Conservation (phyloP, 2,113 vertebrate genomes). For the Paraplagusia blochii region DNA sequence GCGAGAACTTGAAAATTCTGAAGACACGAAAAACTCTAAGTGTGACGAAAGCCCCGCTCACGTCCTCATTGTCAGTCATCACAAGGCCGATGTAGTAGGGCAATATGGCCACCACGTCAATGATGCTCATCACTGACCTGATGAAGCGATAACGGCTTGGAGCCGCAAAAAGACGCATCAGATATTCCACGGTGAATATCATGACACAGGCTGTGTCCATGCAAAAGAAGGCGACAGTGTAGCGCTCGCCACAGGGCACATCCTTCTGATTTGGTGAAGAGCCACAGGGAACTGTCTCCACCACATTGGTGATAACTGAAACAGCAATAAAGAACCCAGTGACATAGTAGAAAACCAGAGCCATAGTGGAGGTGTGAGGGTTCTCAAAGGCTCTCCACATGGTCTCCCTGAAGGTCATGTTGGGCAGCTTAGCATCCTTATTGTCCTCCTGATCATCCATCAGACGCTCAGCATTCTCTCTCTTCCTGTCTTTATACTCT, state of each 20-base stretch:
- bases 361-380: slow-evolving; percentile 98
- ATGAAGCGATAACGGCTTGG: slow-evolving; percentile 97
- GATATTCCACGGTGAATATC: slow-evolving; percentile 98
- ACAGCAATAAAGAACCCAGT: slow-evolving; percentile 98
- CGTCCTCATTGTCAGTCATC: slow-evolving; percentile 98
- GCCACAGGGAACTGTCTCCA: slow-evolving; percentile 95
- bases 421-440: slow-evolving; percentile 89
- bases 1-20: slow-evolving; percentile 99
- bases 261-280: slow-evolving; percentile 85
- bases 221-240: slow-evolving; percentile 95
- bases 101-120: slow-evolving; percentile 97
- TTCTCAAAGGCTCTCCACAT: slow-evolving; percentile 99
- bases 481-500: slow-evolving; percentile 97
- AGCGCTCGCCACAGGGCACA: slow-evolving; percentile 93
- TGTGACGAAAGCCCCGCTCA: slow-evolving; percentile 96
- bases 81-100: slow-evolving; percentile 98
- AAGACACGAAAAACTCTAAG: slow-evolving; percentile 96
- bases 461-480: slow-evolving; percentile 92
- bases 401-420: slow-evolving; percentile 92
- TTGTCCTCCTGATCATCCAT: slow-evolving; percentile 97
- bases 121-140: slow-evolving; percentile 97
- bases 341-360: slow-evolving; percentile 98
- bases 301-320: slow-evolving; percentile 97
- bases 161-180: slow-evolving; percentile 91
- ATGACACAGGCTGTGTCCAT: slow-evolving; percentile 98